A percentile compares a stretch with the other conserved stretches of the same genome.
Conservation (phyloP, 2,888 invertebrate genomes). For the Dusona sp. region DNA sequence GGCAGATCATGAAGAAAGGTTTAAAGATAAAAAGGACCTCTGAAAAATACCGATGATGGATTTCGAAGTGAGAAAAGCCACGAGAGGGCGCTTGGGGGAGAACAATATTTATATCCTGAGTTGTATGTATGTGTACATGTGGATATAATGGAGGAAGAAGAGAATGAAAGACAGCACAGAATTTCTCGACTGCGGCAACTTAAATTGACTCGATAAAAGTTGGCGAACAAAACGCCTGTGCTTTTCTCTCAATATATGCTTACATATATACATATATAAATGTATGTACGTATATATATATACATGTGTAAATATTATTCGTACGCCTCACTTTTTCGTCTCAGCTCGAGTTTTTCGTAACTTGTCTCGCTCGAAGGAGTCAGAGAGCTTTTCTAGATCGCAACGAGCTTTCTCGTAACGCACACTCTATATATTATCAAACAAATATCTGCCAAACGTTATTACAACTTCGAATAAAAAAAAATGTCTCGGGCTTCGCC, state of each 20-base stretch:
- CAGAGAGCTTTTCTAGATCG: slow-evolving; percentile 43
- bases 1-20: slow-evolving; percentile 5
- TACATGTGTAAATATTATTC: slow-evolving; percentile 45
- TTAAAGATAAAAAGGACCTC: background rate
- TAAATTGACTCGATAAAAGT: slow-evolving; percentile 85
- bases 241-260: slow-evolving; percentile 64
- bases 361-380: slow-evolving; percentile 43
- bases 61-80: slow-evolving; percentile 32
- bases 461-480: slow-evolving; percentile 85
- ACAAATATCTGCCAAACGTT: slow-evolving; percentile 85
- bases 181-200: slow-evolving; percentile 80
- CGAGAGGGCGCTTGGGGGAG: slow-evolving; percentile 36
- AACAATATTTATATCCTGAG: slow-evolving; percentile 28
- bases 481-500: slow-evolving; percentile 73
- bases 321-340: slow-evolving; percentile 54
- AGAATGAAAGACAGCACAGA: slow-evolving; percentile 66
- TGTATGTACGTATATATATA: slow-evolving; percentile 16
- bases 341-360: slow-evolving; percentile 53
- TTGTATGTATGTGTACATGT: background rate
- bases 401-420: slow-evolving; percentile 40
- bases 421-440: slow-evolving; percentile 73
- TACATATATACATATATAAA: slow-evolving; percentile 11
- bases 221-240: slow-evolving; percentile 82
- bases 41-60: slow-evolving; percentile 11
- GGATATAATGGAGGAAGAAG: slow-evolving; percentile 43